Conservation (phyloP, 2,797 vertebrate species). For the Staurois parvus region DNA sequence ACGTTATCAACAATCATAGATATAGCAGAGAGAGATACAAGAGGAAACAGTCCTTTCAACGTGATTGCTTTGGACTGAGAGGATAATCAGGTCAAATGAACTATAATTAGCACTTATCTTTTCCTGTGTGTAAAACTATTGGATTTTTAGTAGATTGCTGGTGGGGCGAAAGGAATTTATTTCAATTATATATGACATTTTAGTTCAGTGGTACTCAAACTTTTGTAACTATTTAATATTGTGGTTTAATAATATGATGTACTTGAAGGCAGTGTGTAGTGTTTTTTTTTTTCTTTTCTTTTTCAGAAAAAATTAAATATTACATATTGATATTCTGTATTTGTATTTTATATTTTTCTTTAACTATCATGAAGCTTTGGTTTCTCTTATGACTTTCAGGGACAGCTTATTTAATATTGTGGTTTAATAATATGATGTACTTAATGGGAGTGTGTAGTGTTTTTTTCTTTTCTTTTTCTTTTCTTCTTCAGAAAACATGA, state of each 20-base stretch:
- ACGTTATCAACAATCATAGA: conserved; percentile 57
- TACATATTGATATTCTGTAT: too few species aligned
- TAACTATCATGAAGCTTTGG: too few species aligned
- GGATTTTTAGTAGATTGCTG: conserved; percentile 50
- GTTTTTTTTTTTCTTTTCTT: too few species aligned
- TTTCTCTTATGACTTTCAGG: too few species aligned
- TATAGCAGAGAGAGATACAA: conserved; percentile 40
- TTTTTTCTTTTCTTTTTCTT: too few species aligned
- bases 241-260: neutral
- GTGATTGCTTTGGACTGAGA: conserved; percentile 58
- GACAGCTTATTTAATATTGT: too few species aligned
- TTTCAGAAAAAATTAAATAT: too few species aligned
- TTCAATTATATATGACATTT: conserved; percentile 55
- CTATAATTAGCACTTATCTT: conserved; percentile 61
- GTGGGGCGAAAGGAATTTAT: conserved; percentile 27
- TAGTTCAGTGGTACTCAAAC: conserved; percentile 36
- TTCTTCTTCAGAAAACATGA: too few species aligned
- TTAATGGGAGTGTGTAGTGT: too few species aligned
- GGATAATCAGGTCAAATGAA: conserved; percentile 63
- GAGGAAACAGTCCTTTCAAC: conserved; percentile 58
- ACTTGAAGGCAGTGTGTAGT: too few species aligned
- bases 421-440: too few species aligned
- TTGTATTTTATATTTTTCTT: too few species aligned
- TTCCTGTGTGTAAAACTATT: conserved; percentile 51
- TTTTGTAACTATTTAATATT: conserved; percentile 7